phyloP scores from a whole-genome alignment of 2,888 invertebrate genomes.

The Mythimna pallens region DNA sequence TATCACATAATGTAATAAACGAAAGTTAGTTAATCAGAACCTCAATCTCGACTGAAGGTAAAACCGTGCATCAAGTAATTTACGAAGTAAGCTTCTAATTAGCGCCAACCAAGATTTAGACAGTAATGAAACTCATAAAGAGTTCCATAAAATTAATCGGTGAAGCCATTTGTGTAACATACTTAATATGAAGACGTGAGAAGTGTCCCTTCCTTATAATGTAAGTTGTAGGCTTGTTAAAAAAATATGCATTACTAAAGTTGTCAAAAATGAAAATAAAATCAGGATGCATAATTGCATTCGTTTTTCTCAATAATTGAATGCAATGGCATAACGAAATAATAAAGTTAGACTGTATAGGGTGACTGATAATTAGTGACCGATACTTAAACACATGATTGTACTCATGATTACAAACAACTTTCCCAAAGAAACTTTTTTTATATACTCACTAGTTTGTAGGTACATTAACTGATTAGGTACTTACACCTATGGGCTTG shows the following conservation, averaged over 20 bases:
- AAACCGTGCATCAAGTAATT: constrained; percentile 43
- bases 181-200: constrained; percentile 12
- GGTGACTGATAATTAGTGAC: too few relatives aligned
- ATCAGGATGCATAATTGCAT: neutral
- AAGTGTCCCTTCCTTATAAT: neutral
- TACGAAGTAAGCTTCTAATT: constrained; percentile 47
- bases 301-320: too few relatives aligned
- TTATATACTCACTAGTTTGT: too few relatives aligned
- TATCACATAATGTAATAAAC: constrained; percentile 1
- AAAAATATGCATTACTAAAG: neutral
- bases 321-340: too few relatives aligned
- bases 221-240: neutral
- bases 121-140: constrained; percentile 47
- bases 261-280: neutral
- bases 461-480: too few relatives aligned
- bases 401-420: too few relatives aligned
- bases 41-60: constrained; percentile 22
- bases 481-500: too few relatives aligned
- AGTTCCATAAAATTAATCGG: constrained; percentile 43
- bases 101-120: constrained; percentile 33
- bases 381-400: too few relatives aligned
- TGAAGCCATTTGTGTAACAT: constrained; percentile 28
- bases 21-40: constrained; percentile 23
- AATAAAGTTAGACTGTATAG: too few relatives aligned
- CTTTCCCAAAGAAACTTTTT: too few relatives aligned